These are phyloP conservation scores for Hesperia comma DNA, from an alignment of 2,888 invertebrate genomes.

Conservation along the genomic window DNA sequence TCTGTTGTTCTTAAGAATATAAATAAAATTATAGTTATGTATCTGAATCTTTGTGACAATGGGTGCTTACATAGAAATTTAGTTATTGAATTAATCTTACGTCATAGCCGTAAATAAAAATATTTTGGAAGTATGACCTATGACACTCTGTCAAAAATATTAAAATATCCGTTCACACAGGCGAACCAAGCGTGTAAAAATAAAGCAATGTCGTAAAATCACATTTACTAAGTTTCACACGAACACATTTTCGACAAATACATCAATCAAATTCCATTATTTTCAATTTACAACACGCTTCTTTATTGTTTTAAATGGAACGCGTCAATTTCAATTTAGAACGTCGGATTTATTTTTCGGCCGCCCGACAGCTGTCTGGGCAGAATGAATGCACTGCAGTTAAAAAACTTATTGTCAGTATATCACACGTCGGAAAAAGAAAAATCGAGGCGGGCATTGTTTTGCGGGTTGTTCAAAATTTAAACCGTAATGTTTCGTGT, in stretches of 20 bases:
- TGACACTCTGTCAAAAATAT: too few species aligned
- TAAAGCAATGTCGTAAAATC: not conserved
- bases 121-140: too few species aligned
- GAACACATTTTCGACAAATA: slow-evolving; percentile 45
- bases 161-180: too few species aligned
- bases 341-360: slow-evolving; percentile 63
- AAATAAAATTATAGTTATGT: not conserved
- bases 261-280: slow-evolving; percentile 74
- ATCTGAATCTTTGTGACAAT: too few species aligned
- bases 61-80: too few species aligned
- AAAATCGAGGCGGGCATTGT: slow-evolving; percentile 44
- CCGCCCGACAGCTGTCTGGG: slow-evolving; percentile 62
- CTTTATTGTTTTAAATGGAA: slow-evolving; percentile 79
- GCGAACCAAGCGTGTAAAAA: not conserved
- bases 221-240: slow-evolving; percentile 34
- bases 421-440: slow-evolving; percentile 40
- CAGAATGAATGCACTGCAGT: slow-evolving; percentile 56
- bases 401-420: slow-evolving; percentile 48
- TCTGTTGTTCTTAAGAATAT: not conserved
- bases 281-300: slow-evolving; percentile 68
- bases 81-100: too few species aligned
- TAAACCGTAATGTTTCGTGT: slow-evolving; percentile 80
- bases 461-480: slow-evolving; percentile 56
- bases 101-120: too few species aligned
- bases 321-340: slow-evolving; percentile 79